Evolutionary conservation across 2,113 vertebrate genomes (phyloP).

Genomic region (Bubo blakistoni): DNA sequence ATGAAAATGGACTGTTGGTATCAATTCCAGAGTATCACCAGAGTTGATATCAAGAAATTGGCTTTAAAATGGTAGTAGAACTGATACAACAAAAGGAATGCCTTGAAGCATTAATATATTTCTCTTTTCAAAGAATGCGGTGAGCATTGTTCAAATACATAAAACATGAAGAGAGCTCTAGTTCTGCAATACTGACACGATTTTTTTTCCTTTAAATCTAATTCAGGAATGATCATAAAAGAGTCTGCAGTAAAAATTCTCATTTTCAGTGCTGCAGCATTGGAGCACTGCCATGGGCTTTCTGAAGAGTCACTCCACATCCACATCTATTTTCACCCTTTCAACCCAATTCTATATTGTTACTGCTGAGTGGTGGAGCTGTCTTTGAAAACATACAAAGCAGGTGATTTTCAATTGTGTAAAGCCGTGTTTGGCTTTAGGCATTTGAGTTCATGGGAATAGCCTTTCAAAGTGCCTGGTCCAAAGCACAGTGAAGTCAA

Average conservation of each 20-base stretch:
- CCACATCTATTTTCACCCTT: slow-evolving; percentile 18
- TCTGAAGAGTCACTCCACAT: slow-evolving; percentile 17
- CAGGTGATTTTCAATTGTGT: slow-evolving; percentile 58
- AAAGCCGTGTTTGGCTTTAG: neutral
- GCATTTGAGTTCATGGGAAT: slow-evolving; percentile 19
- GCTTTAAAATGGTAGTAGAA: neutral
- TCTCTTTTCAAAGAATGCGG: neutral
- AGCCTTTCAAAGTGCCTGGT: slow-evolving; percentile 29
- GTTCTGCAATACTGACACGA: neutral
- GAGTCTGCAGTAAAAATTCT: neutral
- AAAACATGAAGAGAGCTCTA: neutral
- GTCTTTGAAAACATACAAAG: slow-evolving; percentile 47
- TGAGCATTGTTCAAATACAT: neutral
- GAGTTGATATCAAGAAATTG: neutral
- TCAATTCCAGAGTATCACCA: neutral
- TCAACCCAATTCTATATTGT: slow-evolving; percentile 30
- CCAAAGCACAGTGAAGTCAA: slow-evolving; percentile 13
- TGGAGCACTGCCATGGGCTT: neutral
- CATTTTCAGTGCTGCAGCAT: neutral
- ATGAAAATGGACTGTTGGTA: neutral
- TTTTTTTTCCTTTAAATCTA: neutral
- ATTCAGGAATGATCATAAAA: neutral
- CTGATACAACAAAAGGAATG: neutral
- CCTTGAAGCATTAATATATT: neutral
- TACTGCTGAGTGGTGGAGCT: neutral